Base-by-base conservation (phyloP, 2,888 invertebrate genomes). In the Platerodrilus igneus region DNA sequence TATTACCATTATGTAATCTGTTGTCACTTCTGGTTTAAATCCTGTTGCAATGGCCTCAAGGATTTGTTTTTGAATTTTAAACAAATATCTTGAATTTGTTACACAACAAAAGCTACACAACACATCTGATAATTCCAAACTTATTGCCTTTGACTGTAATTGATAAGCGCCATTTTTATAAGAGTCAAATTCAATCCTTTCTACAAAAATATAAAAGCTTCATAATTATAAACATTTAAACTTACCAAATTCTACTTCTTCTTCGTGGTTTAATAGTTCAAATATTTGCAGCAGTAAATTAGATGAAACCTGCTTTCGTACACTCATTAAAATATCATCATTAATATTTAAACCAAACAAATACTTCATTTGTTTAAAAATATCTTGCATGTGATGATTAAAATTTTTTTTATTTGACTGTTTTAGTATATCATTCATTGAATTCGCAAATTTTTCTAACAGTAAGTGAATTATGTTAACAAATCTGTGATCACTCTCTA, bases 1-100 rank as follows among this genome's bases (percentile, higher is more conserved):
- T n/a, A n/a, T 44, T 53, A 62, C 62, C 49, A 58, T 45, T 31
- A 51, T 48, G 34, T 56, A 63, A 27, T 62, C 59, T 8, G 38
- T 34, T 3, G 52, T 44, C 21, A 45, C 34, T 15, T 31, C 35
- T 11, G 44, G 51, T 31, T 60, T 52, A 37, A 58, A 63, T 29
- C 52, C 45, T 7, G 53, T 51, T 6, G 53, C 40, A 10, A 62
- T 39, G 14, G 47, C 51, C 28, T 52, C 37, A 16, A 63, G 37
- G 9, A 55, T 52, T 21, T 51, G 42, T 17, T 37, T 19, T 40
- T 64, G 63, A 30, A 38, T 46, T 13, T 48, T 41, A 15, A 46
- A 51, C 20, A 55, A 33, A 14, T 28, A 31, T 6, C 13, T 41
- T n/a, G 36, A 31, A 37, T 41, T 47, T 21, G 56, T 51, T 19